Evolutionary conservation across 1,140 invertebrate species (phyloP).

Genomic region (Pseudomyrmex sp.): DNA sequence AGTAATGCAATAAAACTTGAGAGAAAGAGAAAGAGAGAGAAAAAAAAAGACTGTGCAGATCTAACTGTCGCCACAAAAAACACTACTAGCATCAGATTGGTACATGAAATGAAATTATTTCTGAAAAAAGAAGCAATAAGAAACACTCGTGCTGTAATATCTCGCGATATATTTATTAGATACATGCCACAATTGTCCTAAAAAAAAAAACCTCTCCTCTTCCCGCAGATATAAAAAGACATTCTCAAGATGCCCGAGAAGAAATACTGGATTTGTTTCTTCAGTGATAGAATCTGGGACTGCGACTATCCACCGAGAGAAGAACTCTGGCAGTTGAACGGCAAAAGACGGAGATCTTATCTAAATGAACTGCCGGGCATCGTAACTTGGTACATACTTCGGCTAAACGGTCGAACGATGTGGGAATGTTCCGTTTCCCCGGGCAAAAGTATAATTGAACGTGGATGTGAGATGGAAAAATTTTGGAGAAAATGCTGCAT

Average conservation of each 20-base stretch:
- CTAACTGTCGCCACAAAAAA: slow-evolving; percentile 2
- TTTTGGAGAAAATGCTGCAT: slow-evolving; percentile 11
- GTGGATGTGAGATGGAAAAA: slow-evolving; percentile 52
- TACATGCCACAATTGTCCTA: too few species aligned
- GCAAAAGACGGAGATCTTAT: slow-evolving; percentile 72
- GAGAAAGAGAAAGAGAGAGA: not conserved
- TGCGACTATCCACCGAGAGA: slow-evolving; percentile 22
- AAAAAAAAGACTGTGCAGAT: slow-evolving; percentile 5
- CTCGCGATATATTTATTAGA: too few species aligned
- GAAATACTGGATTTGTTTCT: slow-evolving; percentile 74
- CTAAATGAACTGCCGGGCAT: slow-evolving; percentile 78
- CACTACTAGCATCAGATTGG: slow-evolving; percentile 24
- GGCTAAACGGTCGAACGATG: slow-evolving; percentile 62
- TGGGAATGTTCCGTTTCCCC: slow-evolving; percentile 56
- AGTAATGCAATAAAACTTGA: slow-evolving; percentile 17
- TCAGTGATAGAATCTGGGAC: slow-evolving; percentile 72
- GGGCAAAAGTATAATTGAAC: slow-evolving; percentile 67
- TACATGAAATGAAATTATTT: slow-evolving; percentile 1
- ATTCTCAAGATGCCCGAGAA: slow-evolving; percentile 24
- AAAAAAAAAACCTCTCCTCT: not conserved
- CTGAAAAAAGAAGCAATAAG: too few species aligned
- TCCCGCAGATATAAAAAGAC: not conserved
- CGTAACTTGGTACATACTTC: slow-evolving; percentile 67
- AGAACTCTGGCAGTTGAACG: slow-evolving; percentile 53
- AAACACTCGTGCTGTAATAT: too few species aligned